Evolutionary conservation across 2,113 vertebrate genomes (phyloP).

Genomic region (Xenus cinereus): DNA sequence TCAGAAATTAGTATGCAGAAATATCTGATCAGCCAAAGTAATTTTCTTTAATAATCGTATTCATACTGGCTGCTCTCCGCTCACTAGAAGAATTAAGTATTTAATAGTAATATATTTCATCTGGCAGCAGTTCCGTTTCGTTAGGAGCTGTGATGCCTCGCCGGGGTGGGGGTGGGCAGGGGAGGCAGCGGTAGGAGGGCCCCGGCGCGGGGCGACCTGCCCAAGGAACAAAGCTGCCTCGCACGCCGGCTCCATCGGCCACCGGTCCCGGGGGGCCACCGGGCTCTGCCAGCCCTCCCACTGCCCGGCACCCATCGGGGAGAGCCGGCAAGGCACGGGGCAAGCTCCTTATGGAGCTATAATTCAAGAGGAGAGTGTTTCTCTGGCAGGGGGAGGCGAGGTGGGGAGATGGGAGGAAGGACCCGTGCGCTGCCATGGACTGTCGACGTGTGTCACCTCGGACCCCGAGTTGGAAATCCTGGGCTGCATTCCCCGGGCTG

Average conservation of each 20-base stretch:
- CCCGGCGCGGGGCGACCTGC: not conserved
- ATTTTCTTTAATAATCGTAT: constrained; percentile 92
- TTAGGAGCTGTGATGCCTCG: constrained; percentile 80
- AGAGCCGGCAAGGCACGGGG: not conserved
- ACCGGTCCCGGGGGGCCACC: not conserved
- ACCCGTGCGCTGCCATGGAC: accelerated
- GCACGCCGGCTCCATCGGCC: accelerated
- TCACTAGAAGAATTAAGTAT: constrained; percentile 88
- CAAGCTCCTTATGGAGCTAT: not conserved
- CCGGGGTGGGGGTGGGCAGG: constrained; percentile 66
- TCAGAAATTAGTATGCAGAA: constrained; percentile 92
- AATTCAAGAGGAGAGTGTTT: not conserved
- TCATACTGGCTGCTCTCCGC: constrained; percentile 87
- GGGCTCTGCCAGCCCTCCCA: not conserved
- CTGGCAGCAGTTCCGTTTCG: constrained; percentile 83
- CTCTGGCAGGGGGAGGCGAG: not conserved
- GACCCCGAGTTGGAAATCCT: not conserved
- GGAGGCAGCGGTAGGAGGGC: not conserved
- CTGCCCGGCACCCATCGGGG: accelerated
- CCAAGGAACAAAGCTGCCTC: not conserved
- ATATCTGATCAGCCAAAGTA: constrained; percentile 92
- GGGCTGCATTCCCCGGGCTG: not conserved
- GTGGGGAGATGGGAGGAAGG: not conserved
- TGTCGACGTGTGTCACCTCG: accelerated
- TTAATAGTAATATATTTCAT: constrained; percentile 93